Conservation (phyloP, 2,797 vertebrate genomes). For the Iguana delicatissima region DNA sequence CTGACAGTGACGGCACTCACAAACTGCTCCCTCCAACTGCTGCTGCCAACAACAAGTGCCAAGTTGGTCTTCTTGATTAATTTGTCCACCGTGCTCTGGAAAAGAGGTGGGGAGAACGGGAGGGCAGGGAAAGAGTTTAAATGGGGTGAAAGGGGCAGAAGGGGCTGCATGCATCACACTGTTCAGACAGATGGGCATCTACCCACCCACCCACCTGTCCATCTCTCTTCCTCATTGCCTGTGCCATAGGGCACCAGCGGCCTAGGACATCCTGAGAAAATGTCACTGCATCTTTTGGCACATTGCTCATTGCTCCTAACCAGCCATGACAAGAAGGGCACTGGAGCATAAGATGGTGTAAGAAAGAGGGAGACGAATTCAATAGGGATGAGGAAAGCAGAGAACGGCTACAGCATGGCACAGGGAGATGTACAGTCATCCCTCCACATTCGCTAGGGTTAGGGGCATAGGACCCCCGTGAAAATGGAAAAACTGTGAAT, state of each 20-base stretch:
- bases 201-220: rapidly evolving
- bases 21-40: constrained; percentile 92
- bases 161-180: too few relatives aligned
- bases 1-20: constrained; percentile 88
- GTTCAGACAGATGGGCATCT: too few relatives aligned
- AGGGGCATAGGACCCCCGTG: too few relatives aligned
- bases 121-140: background rate
- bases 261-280: background rate
- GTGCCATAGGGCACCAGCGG: background rate
- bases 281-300: constrained; percentile 2
- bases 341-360: too few relatives aligned
- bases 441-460: too few relatives aligned
- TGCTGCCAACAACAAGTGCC: constrained; percentile 89
- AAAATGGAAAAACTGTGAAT: too few relatives aligned
- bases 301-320: background rate
- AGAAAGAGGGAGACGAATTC: background rate
- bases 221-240: background rate
- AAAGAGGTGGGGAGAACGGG: background rate
- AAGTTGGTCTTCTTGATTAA: constrained; percentile 90
- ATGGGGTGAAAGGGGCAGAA: rapidly evolving
- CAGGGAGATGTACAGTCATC: too few relatives aligned
- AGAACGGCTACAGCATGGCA: background rate
- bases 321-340: background rate
- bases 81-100: constrained; percentile 88
- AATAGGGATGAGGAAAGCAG: too few relatives aligned